phyloP scores from a whole-genome alignment of 2,888 invertebrate genomes.

The Drosophila monieri region DNA sequence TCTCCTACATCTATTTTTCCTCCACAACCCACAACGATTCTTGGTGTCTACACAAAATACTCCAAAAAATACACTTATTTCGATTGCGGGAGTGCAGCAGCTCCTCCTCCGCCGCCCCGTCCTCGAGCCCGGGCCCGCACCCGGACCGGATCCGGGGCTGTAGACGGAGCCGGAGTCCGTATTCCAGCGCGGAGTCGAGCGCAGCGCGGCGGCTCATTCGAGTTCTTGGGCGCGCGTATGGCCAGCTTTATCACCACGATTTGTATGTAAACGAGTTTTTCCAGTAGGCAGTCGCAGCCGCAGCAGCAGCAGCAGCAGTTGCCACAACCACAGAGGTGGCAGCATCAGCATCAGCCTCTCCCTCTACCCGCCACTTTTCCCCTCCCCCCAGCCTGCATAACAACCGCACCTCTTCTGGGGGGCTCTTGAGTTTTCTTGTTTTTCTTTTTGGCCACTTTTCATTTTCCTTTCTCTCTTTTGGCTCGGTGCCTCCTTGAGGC shows the following conservation, averaged over 20 bases:
- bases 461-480: slow-evolving; percentile 65
- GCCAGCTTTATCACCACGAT: slow-evolving; percentile 83
- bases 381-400: background rate
- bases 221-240: slow-evolving; percentile 83
- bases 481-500: slow-evolving; percentile 44
- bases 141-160: slow-evolving; percentile 34
- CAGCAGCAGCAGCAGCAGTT: slow-evolving; percentile 8
- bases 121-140: slow-evolving; percentile 56
- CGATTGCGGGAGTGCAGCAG: slow-evolving; percentile 31
- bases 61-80: slow-evolving; percentile 15
- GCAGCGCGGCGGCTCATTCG: slow-evolving; percentile 80
- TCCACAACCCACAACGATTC: slow-evolving; percentile 14
- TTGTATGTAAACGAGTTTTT: slow-evolving; percentile 83
- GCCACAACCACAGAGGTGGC: slow-evolving; percentile 6
- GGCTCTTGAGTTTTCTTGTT: slow-evolving; percentile 47
- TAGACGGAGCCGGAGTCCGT: slow-evolving; percentile 26
- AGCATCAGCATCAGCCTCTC: slow-evolving; percentile 6
- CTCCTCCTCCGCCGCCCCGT: slow-evolving; percentile 57
- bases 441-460: slow-evolving; percentile 69
- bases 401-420: slow-evolving; percentile 12
- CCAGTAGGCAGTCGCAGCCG: slow-evolving; percentile 56
- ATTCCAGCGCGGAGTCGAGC: slow-evolving; percentile 44
- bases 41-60: slow-evolving; percentile 21
- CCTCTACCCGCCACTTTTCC: slow-evolving; percentile 14
- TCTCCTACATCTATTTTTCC: slow-evolving; percentile 32